phyloP scores from a whole-genome alignment of 1,140 invertebrate species.

The Probaryconus sp. region DNA sequence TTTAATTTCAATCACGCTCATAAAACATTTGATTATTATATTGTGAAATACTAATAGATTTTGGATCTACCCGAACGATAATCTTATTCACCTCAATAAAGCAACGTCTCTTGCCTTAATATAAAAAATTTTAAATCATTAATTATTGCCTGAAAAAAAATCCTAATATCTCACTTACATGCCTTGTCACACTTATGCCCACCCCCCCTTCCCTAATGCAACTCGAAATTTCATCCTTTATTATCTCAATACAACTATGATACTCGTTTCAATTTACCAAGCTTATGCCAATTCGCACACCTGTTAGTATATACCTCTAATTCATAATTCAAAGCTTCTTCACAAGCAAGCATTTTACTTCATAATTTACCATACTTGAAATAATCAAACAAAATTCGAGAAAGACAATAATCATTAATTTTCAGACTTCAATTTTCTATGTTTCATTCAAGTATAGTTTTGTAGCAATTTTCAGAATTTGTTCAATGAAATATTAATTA shows the following conservation, averaged over 20 bases:
- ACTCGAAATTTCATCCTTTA: conserved; percentile 22
- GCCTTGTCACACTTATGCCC: conserved; percentile 78
- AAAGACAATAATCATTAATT: too few relatives aligned
- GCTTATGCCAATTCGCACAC: conserved; percentile 29
- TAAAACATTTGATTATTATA: too few relatives aligned
- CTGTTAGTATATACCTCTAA: conserved; percentile 48
- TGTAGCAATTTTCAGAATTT: conserved; percentile 7
- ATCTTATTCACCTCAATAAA: conserved; percentile 56
- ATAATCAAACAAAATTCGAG: neutral
- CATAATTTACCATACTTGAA: conserved; percentile 21
- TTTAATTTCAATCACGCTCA: conserved; percentile 23
- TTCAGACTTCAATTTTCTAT: too few relatives aligned
- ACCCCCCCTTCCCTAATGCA: conserved; percentile 58
- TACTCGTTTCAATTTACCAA: conserved; percentile 9
- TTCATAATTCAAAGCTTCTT: conserved; percentile 41
- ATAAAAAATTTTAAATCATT: conserved; percentile 3
- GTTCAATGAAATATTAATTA: too few relatives aligned
- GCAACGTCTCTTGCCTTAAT: conserved; percentile 41
- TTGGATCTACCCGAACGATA: too few relatives aligned
- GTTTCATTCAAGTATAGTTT: conserved; percentile 32
- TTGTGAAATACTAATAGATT: too few relatives aligned
- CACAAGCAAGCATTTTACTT: conserved; percentile 43
- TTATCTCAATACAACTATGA: conserved; percentile 16
- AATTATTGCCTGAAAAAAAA: conserved; percentile 15
- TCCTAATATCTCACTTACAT: conserved; percentile 72